Conservation (phyloP, 1,140 invertebrate genomes). For the Penaeus japonicus region DNA sequence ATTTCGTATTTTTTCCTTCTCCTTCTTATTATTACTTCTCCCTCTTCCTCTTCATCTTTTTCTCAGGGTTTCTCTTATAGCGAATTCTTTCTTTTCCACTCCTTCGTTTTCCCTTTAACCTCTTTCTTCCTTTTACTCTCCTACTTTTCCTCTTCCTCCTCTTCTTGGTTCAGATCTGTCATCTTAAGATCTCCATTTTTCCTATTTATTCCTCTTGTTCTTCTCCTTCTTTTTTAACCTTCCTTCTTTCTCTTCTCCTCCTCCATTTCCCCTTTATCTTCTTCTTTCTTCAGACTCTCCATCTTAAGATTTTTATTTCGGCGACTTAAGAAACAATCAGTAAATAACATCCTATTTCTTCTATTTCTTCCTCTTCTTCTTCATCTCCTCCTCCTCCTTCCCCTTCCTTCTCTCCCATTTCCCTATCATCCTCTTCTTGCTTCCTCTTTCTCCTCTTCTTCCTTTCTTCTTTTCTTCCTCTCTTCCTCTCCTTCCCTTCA, state of each 20-base stretch:
- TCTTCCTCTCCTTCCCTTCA: neutral
- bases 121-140: neutral
- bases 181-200: neutral
- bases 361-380: neutral
- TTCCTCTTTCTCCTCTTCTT: too few relatives aligned
- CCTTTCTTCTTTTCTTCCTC: too few relatives aligned
- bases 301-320: neutral
- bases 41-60: neutral
- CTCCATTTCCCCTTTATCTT: neutral
- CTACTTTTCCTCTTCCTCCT: neutral
- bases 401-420: neutral
- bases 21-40: neutral
- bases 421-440: neutral
- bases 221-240: neutral
- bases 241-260: neutral
- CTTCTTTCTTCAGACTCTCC: neutral
- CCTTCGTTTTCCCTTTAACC: neutral
- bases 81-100: neutral
- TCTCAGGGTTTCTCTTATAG: too few relatives aligned
- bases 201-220: neutral
- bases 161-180: neutral
- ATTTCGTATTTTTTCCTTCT: neutral
- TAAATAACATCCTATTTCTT: neutral
- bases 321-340: neutral
- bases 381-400: neutral